Evolutionary conservation across 1,140 invertebrate genomes (phyloP).

Genomic region (Plectrocnemia conspersa): DNA sequence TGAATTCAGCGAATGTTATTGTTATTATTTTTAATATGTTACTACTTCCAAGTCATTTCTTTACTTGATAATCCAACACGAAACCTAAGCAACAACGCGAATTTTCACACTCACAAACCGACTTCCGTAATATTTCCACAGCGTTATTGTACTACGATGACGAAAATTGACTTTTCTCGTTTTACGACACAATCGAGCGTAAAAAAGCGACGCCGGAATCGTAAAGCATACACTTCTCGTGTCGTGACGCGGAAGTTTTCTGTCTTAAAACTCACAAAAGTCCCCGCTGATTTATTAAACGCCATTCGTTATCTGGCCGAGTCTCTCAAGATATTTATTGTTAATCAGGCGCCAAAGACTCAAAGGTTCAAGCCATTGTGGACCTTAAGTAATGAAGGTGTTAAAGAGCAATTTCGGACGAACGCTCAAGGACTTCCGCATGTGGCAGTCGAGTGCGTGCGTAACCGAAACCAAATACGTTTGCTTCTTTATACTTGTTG

Average conservation of each 20-base stretch:
- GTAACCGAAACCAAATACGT: constrained; percentile 10
- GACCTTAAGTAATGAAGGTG: neutral
- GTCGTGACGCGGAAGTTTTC: constrained; percentile 12
- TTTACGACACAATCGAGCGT: too few relatives aligned
- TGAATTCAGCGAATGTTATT: too few relatives aligned
- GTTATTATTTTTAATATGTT: too few relatives aligned
- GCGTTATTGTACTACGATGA: too few relatives aligned
- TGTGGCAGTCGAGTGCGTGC: constrained; percentile 8
- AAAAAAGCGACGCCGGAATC: neutral
- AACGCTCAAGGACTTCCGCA: neutral
- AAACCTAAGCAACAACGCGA: too few relatives aligned
- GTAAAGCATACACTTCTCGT: constrained; percentile 5
- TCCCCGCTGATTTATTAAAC: constrained; percentile 11
- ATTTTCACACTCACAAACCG: too few relatives aligned
- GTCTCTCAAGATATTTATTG: constrained; percentile 3
- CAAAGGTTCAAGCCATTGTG: neutral
- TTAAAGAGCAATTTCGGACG: neutral
- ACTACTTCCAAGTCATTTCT: too few relatives aligned
- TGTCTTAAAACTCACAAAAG: constrained; percentile 2
- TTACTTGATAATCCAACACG: too few relatives aligned
- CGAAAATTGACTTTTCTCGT: too few relatives aligned
- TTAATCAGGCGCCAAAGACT: constrained; percentile 2
- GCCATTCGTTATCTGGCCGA: constrained; percentile 5
- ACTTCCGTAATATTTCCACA: too few relatives aligned
- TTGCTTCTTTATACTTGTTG: constrained; percentile 4